Conservation (phyloP, 2,888 invertebrate species). For the Mimachlamys varia region DNA sequence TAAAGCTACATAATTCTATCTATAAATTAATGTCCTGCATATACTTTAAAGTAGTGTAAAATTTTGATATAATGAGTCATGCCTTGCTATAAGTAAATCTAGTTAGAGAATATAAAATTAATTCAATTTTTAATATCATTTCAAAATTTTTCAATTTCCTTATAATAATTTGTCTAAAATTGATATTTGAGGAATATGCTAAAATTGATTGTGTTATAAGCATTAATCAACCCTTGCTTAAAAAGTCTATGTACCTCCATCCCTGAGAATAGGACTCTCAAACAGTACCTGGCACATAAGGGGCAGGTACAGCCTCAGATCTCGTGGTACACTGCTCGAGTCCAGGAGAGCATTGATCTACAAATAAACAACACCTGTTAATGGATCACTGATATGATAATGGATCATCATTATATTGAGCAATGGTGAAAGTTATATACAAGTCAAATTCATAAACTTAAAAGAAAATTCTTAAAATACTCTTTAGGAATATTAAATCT, state of each 20-base stretch:
- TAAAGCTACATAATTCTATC: too few relatives aligned
- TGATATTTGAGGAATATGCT: not conserved
- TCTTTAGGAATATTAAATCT: too few relatives aligned
- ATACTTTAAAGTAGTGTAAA: too few relatives aligned
- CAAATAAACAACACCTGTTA: constrained; percentile 47
- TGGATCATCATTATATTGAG: not conserved
- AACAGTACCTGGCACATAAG: constrained; percentile 89
- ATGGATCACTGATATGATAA: not conserved
- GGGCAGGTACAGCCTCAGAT: constrained; percentile 88
- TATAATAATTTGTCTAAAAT: too few relatives aligned
- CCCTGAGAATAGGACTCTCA: constrained; percentile 87
- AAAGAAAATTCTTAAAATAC: too few relatives aligned
- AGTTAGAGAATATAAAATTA: too few relatives aligned
- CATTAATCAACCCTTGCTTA: not conserved
- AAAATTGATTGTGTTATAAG: not conserved
- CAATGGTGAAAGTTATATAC: not conserved
- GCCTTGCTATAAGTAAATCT: too few relatives aligned
- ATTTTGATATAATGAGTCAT: too few relatives aligned
- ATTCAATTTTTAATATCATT: too few relatives aligned
- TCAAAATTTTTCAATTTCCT: too few relatives aligned
- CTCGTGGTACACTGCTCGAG: constrained; percentile 85
- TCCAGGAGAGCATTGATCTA: constrained; percentile 90
- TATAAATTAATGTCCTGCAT: too few relatives aligned
- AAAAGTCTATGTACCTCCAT: constrained; percentile 79
- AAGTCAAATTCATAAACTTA: too few relatives aligned